Base-by-base conservation (phyloP, 2,797 vertebrate genomes). In the Danionella dracula region DNA sequence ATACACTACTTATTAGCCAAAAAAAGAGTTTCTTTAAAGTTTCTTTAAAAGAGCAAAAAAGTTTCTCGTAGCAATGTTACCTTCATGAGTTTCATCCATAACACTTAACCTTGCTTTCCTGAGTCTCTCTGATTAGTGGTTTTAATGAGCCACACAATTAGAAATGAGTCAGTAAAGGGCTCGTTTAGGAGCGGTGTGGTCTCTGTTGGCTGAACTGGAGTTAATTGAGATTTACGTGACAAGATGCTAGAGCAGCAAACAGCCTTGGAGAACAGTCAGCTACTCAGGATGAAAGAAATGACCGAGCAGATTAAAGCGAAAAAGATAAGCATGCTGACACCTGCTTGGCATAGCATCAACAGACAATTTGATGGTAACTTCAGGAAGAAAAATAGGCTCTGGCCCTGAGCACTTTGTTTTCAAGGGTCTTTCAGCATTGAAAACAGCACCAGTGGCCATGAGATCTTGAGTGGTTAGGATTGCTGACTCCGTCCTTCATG, bases 401-500 rank as follows among this genome's bases (percentile, higher is more conserved):
- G 8, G 27, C 15, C 31, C 13, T 8, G 54, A 57, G 15, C 23
- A 21, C 12, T 58, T 32, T 34, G 40, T 58, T 58, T 58, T 10
- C 27, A 34, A 44, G 16, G 56, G 27, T 57, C 23, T 57, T 57
- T 42, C 12, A 19, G 11, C 23, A 2, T 8, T n/a, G 4, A 53
- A 11, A 11, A 35, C 17, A 27, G 11, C 21, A 54, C 15, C 49
- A 17, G 29, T 23, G 61, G 41, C 50, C 51, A 38, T 66, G 51
- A 66, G 32, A 56, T 41, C 41, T 11, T 19, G 31, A 56, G 42
- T 37, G 41, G 42, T 38, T 27, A 8, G 12, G 63, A 20, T 51
- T 4, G 6, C 41, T 46, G 31, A 37, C 29, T 46, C 12, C 4
- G 35, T 70, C 62, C 74, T 81, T 80, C 75, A 68, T 75, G 58